Evolutionary conservation across 2,888 invertebrate genomes (phyloP), one percentile per base, ranked within the genome.

Genomic region (Ochropacha duplaris): DNA sequence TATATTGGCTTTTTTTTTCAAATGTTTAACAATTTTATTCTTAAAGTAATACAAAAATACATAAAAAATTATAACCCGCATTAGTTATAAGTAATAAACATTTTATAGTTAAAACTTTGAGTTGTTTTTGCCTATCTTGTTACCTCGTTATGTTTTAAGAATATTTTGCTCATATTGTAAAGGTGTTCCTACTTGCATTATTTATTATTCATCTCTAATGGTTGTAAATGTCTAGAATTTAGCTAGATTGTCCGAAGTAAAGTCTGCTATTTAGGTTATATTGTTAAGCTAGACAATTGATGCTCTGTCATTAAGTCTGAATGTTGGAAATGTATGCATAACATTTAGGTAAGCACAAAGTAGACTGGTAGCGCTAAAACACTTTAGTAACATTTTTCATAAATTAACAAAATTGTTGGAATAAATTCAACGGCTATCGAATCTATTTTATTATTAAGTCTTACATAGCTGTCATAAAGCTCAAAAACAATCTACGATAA

Each of bases 181-280:
- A 24, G 24, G 22, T 52, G 52, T 31, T 52, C 34, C 12, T 31
- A 5, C 28, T 51, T 51, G 28, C 12, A n/a, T n/a, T n/a, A n/a
- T 24, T 51, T 51, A 19, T 22, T 14, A 31, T 34, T 31, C 22
- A 19, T 44, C 44, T 31, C 31, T 50, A 22, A 44, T 44, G 9
- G 19, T 22, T 52, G 28, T 26, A 52, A 52, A 52, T 31, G 31
- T 26, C 52, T 22, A 28, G 31, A 52, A 52, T 52, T 34, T 19
- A 19, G 31, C 52, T 44, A 34, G 19, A 52, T 52, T 52, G 52
- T 52, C 31, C 22, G 9, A 31, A 34, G 19, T 34, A 14, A 52
- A 22, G 22, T 22, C 19, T 44, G 6, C 19, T 44, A 31, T 52
- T 52, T 24, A 52, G 22, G 31, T 22, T 22, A 34, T 52, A 31